Base-by-base conservation (phyloP, 2,113 vertebrate species). In the Urocitellus parryii region DNA sequence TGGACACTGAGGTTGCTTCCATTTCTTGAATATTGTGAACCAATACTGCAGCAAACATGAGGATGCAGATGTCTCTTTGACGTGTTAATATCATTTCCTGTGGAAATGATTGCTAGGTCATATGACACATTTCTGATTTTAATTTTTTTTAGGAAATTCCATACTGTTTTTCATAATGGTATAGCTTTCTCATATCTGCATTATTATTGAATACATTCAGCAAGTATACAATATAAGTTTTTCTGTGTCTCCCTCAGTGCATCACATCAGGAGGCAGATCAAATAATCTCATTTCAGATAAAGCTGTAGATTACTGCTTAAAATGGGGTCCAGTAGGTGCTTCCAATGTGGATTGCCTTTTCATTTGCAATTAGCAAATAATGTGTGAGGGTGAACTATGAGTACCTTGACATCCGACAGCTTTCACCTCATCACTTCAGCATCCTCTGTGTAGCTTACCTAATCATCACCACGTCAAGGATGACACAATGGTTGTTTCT, bases 221-320 rank as follows among this genome's bases (percentile, higher is more conserved):
- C 79, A 70, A 81, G 61, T 24, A 76, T 74, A 85, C 34, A 91
- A 24, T 24, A 13, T 37, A 90, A 48, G 37, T 42, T 68, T 34
- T 53, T 1, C 74, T 74, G 45, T n/a, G 8, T 48, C 34, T 94
- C 94, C 91, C 68, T 89, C 61, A 68, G 27, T 78, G 68, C 6
- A 53, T 87, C 80, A 67, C 56, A 87, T 80, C 24, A 68, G 63
- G 14, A 95, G 76, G 17, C 14, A 61, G 13, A 76, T 82, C 42
- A 92, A 17, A 82, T 51, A 56, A 96, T 91, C 77, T 53, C 51
- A 74, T 68, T 88, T 68, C n/a, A 37, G 58, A 14, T 37, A 81
- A 94, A 83, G 34, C 37, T 58, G 10, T 90, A 51, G 3, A n/a
- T 95, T 53, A 84, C 20, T 70, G 8, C 73, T 88, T 89, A 79